These are phyloP conservation scores for Mastacembelus armatus DNA, from an alignment of 2,797 vertebrate species.

Conservation along the genomic window DNA sequence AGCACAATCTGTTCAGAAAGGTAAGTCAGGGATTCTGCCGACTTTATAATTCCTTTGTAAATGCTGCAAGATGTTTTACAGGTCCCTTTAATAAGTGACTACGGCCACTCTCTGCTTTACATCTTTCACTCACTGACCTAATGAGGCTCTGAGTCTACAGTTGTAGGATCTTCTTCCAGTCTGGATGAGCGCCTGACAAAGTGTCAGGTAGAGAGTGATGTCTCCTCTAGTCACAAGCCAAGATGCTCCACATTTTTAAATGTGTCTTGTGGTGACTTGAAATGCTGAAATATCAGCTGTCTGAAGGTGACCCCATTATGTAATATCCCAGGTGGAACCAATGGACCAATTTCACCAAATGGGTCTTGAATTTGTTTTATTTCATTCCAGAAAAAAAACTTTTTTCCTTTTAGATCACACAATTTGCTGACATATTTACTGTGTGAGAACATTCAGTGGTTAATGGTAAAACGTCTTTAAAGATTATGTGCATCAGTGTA, in stretches of 20 bases:
- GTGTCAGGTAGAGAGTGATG: not conserved
- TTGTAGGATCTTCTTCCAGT: not conserved
- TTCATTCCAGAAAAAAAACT: not conserved
- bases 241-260: not conserved
- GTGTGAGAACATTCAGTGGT: not conserved
- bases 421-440: not conserved
- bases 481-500: not conserved
- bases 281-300: not conserved
- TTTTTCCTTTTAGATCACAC: not conserved
- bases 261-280: slow-evolving; percentile 2
- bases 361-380: not conserved
- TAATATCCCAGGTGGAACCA: slow-evolving; percentile 8
- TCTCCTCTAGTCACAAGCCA: not conserved
- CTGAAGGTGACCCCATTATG: slow-evolving; percentile 1
- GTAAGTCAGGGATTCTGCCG: slow-evolving; percentile 23
- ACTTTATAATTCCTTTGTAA: too few relatives aligned
- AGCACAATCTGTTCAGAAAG: slow-evolving; percentile 31
- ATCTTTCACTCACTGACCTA: not conserved
- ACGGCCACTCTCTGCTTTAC: not conserved
- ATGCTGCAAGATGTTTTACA: not conserved
- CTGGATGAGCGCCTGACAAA: not conserved
- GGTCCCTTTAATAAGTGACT: not conserved
- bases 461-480: not conserved
- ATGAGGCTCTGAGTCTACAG: not conserved
- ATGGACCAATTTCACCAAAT: not conserved